Evolutionary conservation across 2,113 vertebrate genomes (phyloP), one percentile per base, ranked within the genome.

Genomic region (Chamaetylas fuelleborni): DNA sequence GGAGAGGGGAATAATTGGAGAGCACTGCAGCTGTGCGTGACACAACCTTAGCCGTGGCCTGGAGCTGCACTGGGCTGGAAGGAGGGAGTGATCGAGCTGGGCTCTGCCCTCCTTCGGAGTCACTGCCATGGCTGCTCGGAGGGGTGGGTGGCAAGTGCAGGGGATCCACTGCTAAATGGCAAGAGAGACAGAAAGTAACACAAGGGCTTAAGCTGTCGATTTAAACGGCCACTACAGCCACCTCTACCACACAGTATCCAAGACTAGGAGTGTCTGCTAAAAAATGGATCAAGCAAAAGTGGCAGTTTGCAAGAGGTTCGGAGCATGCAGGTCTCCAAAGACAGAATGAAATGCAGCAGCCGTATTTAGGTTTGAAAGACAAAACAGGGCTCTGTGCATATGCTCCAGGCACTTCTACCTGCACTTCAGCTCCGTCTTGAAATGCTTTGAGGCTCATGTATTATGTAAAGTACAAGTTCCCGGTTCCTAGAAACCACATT

Each of bases 71-170:
- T 4, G 99, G 98, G 97, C 98, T 98, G 88, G 98, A 97, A 64
- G 99, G 99, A 73, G 98, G 98, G 29, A 99, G 97, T 8, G 99
- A 98, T 24, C 98, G 98, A 50, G 97, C 97, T 7, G 99, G 99
- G 92, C 99, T 99, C 97, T 99, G 98, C 84, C 99, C 98, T 88
- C 99, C 99, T 96, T 99, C 99, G 0, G 99, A 99, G 95, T 99
- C 99, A 9, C 99, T 99, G 96, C 99, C 98, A 19, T 99, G 99
- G 94, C 99, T 99, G 96, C 99, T 99, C 81, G 99, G 99, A 47
- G 99, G 99, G 19, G 99, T 99, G 20, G 99, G 99, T 8, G 99
- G 99, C 97, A 99, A 98, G 91, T 99, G 99, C 62, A 99, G 97
- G 2, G 98, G 91, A 96, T 99, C 99, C 97, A 98, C 96, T 22